Evolutionary conservation across 2,113 vertebrate genomes (phyloP), one percentile per base, ranked within the genome.

Genomic region (Proteles cristata): DNA sequence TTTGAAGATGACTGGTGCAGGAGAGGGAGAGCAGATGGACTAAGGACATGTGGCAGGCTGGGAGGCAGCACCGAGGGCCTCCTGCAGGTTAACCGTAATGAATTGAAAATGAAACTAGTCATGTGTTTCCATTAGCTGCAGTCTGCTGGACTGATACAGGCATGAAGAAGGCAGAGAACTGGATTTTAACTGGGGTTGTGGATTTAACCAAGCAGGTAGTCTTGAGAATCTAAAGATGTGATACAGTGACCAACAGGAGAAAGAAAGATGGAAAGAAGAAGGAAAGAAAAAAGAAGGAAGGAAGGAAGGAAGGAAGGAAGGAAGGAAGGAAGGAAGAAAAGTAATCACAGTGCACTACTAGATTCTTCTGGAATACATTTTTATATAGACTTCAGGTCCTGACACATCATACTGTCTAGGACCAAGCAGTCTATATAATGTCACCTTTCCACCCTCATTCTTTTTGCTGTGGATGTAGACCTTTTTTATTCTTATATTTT

Each of bases 201-300:
- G 58, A 82, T 69, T 90, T 55, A 69, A 90, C 48, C 79, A 93
- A 68, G 88, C 28, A 90, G 77, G 80, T 76, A 45, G n/a, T 90
- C 90, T 81, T 65, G 50, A 95, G 74, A 95, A 93, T 86, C 85
- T 88, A 85, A 92, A 96, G 88, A 85, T 92, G 79, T 86, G 31
- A 84, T 74, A 45, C 23, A 80, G 43, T 31, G 12, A 73, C 55
- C 45, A 90, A 90, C 26, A 83, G 79, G 12, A 3, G 7, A 61
- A 61, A 61, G 16, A 19, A 58, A 19, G 7, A 23, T 17, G 15
- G 21, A 11, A 69, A 8, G 58, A 21, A 53, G 4, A 53, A 16
- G 2, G 15, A 53, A 53, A 53, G 15, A 53, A 14, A 17, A n/a
- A 84, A 84, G 3, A 39, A 4, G 39, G 1, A 43, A 5, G 11